Base-by-base conservation (phyloP, 2,797 vertebrate species). In the Pogoniulus pusillus region DNA sequence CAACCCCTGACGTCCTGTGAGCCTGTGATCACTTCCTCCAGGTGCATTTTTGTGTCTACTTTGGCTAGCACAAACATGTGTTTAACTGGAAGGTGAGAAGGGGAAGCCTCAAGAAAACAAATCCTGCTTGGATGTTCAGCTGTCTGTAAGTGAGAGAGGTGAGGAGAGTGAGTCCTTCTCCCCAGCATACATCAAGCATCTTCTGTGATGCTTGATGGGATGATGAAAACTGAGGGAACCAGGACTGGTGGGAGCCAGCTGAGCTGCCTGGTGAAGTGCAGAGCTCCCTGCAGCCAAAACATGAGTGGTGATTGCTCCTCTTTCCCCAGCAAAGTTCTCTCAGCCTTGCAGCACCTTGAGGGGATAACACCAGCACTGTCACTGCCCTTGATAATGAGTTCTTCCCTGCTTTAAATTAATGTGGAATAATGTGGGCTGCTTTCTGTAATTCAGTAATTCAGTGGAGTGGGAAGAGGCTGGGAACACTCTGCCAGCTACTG, bases 401-500 rank as follows among this genome's bases (percentile, higher is more conserved):
- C 24, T 58, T 93, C 18, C 15, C 37, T 83, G 4, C 66, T 91
- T 57, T 4, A 58, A 70, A 41, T 59, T 65, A 51, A 51, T 13
- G 19, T 69, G 64, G 80, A 55, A 11, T n/a, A 45, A 65, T 7
- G 34, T 47, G 34, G 69, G 49, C 69, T 93, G 85, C 66, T 29
- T 88, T 60, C n/a, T 70, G 82, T n/a, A n/a, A n/a, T n/a, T n/a
- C n/a, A 68, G 68, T 66, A 29, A 47, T 47, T 54, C 58, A 24
- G 62, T 62, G 72, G 59, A 27, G 30, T 16, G 83, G 47, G 76
- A 87, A 68, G 35, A 58, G 79, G 70, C 73, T 85, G 85, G 66
- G 75, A 74, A 80, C 26, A 73, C 68, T 54, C 60, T 64, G 73
- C 75, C 93, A 92, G 73, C 89, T 62, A 10, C 92, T 82, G 73